Evolutionary conservation across 2,797 vertebrate genomes (phyloP).

Genomic region (Ptychobarbus kaznakovi): DNA sequence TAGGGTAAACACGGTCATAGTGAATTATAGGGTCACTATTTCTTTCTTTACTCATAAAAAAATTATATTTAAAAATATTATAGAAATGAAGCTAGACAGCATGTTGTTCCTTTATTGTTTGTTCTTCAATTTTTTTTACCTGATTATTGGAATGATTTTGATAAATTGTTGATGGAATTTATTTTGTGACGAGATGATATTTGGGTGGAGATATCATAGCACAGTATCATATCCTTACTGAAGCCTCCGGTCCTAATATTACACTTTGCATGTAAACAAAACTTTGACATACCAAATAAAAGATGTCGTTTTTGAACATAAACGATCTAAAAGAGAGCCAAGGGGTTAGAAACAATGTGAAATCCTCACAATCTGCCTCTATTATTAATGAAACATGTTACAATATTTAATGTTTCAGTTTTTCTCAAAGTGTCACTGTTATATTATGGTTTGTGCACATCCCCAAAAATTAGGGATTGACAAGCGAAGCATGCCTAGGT

Average conservation of each 20-base stretch:
- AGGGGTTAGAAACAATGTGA: neutral
- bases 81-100: neutral
- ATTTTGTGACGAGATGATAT: neutral
- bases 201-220: neutral
- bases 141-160: neutral
- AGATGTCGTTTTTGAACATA: neutral
- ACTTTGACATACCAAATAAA: neutral
- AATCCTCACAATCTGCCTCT: neutral
- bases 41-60: neutral
- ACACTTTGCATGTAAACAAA: slow-evolving; percentile 32
- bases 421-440: slow-evolving; percentile 22
- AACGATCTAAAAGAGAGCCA: neutral
- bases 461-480: neutral
- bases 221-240: slow-evolving; percentile 50
- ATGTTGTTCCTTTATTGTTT: neutral
- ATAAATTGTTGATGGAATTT: neutral
- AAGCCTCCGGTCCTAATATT: slow-evolving; percentile 7
- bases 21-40: too few relatives aligned
- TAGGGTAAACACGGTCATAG: neutral
- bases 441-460: neutral
- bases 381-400: slow-evolving; percentile 2
- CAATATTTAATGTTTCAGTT: slow-evolving; percentile 16
- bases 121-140: neutral
- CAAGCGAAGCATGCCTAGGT: slow-evolving; percentile 39
- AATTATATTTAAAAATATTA: neutral